Conservation (phyloP, 2,888 invertebrate genomes). For the Clanis bilineata region DNA sequence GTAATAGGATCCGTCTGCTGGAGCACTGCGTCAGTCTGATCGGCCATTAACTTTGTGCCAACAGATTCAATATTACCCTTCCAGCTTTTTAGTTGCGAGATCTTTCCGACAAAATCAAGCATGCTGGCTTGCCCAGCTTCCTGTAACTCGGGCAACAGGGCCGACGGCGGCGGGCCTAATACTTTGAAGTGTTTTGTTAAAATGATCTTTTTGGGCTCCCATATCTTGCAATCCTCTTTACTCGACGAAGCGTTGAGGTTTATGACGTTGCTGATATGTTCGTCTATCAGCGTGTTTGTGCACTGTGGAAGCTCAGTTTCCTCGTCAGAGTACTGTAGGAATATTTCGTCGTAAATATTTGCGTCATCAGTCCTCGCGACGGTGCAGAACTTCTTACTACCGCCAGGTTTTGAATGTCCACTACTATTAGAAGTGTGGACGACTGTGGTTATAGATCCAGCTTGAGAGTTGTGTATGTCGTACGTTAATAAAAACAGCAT, state of each 20-base stretch:
- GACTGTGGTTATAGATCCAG: slow-evolving; percentile 72
- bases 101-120: slow-evolving; percentile 70
- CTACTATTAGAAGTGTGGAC: slow-evolving; percentile 71
- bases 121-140: slow-evolving; percentile 64
- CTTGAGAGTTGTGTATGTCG: slow-evolving; percentile 85
- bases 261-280: slow-evolving; percentile 80
- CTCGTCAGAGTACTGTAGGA: slow-evolving; percentile 83
- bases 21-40: slow-evolving; percentile 68
- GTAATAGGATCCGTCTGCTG: slow-evolving; percentile 63
- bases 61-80: slow-evolving; percentile 70
- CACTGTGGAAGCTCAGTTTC: slow-evolving; percentile 80
- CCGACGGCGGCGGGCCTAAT: slow-evolving; percentile 61
- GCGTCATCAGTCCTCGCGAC: slow-evolving; percentile 64
- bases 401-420: slow-evolving; percentile 75
- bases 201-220: slow-evolving; percentile 69
- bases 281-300: slow-evolving; percentile 67
- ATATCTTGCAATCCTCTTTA: slow-evolving; percentile 69
- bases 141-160: slow-evolving; percentile 61
- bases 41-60: slow-evolving; percentile 67
- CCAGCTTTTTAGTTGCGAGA: slow-evolving; percentile 72
- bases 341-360: slow-evolving; percentile 73
- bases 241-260: slow-evolving; percentile 75
- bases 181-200: slow-evolving; percentile 68
- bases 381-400: slow-evolving; percentile 76
- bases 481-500: slow-evolving; percentile 85